Conservation (phyloP, 2,888 invertebrate genomes). For the Cremastobaeus sp. region DNA sequence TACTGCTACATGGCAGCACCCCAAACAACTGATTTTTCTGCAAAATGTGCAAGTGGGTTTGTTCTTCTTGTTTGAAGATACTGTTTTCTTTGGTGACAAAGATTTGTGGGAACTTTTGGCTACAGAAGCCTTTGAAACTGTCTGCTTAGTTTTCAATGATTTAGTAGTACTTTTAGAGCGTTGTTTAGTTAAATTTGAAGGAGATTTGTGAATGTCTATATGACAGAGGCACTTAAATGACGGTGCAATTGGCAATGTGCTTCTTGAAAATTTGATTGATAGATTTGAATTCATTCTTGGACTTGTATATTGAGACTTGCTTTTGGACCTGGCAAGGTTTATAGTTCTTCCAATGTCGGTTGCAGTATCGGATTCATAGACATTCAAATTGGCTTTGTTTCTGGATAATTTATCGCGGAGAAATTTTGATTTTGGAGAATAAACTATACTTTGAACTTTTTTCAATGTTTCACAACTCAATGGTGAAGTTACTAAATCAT, state of each 20-base stretch:
- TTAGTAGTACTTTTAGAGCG: background rate
- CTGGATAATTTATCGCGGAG: conserved; percentile 63
- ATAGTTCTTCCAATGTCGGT: background rate
- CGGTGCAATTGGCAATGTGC: too few relatives aligned
- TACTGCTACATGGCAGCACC: conserved; percentile 1
- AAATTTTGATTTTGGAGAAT: conserved; percentile 71
- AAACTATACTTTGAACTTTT: conserved; percentile 67
- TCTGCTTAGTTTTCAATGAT: background rate
- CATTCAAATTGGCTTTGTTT: background rate
- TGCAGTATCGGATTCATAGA: conserved; percentile 9
- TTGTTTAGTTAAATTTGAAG: background rate
- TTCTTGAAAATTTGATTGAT: too few relatives aligned
- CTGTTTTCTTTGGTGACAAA: conserved; percentile 20
- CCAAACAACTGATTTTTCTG: conserved; percentile 28
- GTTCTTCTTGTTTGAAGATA: conserved; percentile 24
- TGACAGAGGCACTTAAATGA: too few relatives aligned
- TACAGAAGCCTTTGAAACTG: background rate
- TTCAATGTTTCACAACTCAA: conserved; percentile 66
- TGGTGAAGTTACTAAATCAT: conserved; percentile 35
- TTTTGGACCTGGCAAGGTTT: background rate
- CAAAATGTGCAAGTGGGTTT: conserved; percentile 17
- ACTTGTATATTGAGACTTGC: background rate
- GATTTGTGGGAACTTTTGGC: conserved; percentile 4
- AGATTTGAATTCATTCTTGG: background rate
- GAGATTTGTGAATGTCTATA: background rate